Evolutionary conservation across 2,888 invertebrate species (phyloP).

Genomic region (Lepeophtheirus nordmannii): DNA sequence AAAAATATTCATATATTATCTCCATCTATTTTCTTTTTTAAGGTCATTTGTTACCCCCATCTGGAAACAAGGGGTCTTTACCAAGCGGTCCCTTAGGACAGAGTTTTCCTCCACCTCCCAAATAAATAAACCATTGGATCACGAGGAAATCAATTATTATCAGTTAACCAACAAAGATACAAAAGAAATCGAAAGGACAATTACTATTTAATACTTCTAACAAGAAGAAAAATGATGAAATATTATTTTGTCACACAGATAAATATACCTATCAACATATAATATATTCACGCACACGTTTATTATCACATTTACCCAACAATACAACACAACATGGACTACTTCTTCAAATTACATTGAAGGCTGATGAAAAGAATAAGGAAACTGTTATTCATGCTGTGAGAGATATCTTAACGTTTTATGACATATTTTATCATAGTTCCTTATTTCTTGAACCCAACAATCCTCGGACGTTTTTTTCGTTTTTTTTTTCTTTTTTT

Average conservation of each 20-base stretch:
- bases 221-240: no score
- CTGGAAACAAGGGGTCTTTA: background rate
- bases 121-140: background rate
- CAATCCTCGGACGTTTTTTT: background rate
- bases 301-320: no score
- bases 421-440: background rate
- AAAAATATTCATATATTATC: no score
- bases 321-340: no score
- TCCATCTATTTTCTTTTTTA: background rate
- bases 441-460: background rate
- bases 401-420: conserved; percentile 1
- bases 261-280: no score
- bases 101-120: background rate
- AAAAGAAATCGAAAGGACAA: no score
- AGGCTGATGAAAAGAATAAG: background rate
- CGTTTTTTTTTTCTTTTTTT: background rate
- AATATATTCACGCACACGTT: no score
- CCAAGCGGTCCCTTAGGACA: background rate
- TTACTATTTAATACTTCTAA: no score
- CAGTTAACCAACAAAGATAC: background rate
- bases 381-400: conserved; percentile 6
- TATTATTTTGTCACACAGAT: no score
- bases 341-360: no score
- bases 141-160: background rate
- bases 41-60: conserved; percentile 5